phyloP scores from a whole-genome alignment of 2,888 invertebrate genomes.

The Rhagonycha lutea region DNA sequence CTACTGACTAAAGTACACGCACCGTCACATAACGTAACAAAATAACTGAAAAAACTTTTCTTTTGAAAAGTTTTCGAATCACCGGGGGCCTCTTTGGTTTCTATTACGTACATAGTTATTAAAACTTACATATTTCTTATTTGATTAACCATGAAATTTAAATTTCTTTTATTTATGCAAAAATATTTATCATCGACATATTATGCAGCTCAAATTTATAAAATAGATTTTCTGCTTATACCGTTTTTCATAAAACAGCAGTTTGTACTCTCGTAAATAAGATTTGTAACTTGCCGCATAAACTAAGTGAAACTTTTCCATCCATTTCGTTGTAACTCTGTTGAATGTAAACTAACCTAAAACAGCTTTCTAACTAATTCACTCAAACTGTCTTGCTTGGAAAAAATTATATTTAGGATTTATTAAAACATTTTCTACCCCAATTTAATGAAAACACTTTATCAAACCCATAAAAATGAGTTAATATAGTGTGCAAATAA shows the following conservation, averaged over 20 bases:
- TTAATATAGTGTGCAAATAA: slow-evolving; percentile 30
- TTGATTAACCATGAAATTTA: neutral
- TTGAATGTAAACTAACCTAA: slow-evolving; percentile 37
- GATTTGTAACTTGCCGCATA: slow-evolving; percentile 43
- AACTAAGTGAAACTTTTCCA: slow-evolving; percentile 36
- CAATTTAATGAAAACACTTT: slow-evolving; percentile 36
- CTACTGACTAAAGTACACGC: neutral
- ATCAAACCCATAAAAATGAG: slow-evolving; percentile 32
- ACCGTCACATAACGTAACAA: neutral
- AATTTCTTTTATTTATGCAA: neutral
- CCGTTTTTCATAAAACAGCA: slow-evolving; percentile 36
- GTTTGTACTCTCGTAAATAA: slow-evolving; percentile 43
- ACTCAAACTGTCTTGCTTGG: slow-evolving; percentile 32
- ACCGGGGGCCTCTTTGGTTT: neutral
- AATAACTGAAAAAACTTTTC: neutral
- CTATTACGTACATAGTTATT: neutral
- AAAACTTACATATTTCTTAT: neutral
- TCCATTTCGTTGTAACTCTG: slow-evolving; percentile 37
- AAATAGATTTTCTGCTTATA: slow-evolving; percentile 22
- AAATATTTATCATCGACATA: neutral
- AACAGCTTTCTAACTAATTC: slow-evolving; percentile 37
- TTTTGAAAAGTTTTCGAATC: neutral
- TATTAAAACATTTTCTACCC: slow-evolving; percentile 28
- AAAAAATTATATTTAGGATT: slow-evolving; percentile 35
- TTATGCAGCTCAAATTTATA: neutral